Conservation (phyloP, 2,888 invertebrate genomes). For the Sphinx pinastri region DNA sequence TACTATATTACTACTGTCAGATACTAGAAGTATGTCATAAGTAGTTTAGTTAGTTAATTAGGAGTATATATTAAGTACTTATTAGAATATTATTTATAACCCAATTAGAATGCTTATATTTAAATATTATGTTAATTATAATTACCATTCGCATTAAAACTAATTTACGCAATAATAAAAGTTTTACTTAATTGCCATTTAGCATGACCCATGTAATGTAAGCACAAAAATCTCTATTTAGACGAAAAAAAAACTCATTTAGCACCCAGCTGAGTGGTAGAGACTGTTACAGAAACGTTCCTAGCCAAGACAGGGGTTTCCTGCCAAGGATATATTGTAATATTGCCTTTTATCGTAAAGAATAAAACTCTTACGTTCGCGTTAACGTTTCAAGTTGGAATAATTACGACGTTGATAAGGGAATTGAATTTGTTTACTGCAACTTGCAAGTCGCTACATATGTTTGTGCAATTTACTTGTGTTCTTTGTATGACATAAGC, state of each 20-base stretch:
- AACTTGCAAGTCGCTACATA: not conserved
- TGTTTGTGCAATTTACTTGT: too few species aligned
- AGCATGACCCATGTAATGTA: not conserved
- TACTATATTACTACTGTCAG: too few species aligned
- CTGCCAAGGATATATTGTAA: conserved; percentile 56
- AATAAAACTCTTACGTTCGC: not conserved
- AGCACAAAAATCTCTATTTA: conserved; percentile 41
- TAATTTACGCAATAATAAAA: too few species aligned
- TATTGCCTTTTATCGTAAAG: conserved; percentile 42
- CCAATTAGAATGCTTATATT: too few species aligned
- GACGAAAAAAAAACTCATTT: conserved; percentile 59
- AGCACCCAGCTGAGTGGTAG: conserved; percentile 47
- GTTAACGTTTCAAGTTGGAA: not conserved
- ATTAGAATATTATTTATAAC: too few species aligned
- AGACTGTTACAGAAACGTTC: conserved; percentile 50
- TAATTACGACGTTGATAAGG: not conserved
- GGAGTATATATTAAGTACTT: too few species aligned
- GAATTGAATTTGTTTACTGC: not conserved
- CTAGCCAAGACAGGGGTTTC: conserved; percentile 55
- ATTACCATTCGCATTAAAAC: too few species aligned
- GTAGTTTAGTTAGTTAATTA: too few species aligned
- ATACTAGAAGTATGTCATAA: too few species aligned
- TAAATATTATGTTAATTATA: too few species aligned
- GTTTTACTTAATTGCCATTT: too few species aligned
- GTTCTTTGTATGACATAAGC: too few species aligned